Evolutionary conservation across 2,113 vertebrate genomes (phyloP), one percentile per base, ranked within the genome.

Genomic region (Poeciliopsis turrubarensis): DNA sequence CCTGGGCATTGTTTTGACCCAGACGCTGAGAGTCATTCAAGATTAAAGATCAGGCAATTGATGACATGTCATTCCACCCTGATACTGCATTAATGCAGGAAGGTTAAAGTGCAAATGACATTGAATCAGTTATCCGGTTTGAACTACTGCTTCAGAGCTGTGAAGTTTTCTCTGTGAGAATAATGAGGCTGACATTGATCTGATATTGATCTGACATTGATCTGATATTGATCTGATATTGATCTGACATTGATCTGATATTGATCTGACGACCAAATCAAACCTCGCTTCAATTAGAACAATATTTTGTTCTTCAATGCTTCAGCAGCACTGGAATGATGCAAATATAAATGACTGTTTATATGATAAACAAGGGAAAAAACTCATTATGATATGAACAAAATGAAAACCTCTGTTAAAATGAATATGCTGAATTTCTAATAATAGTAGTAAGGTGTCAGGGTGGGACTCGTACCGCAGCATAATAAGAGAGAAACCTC

Each of bases 401-500:
- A 75, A 80, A 77, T 66, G 4, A 30, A 60, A n/a, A 7, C 19
- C 31, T 66, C 14, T 27, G 29, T 62, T 71, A 7, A 26, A 75
- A 75, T 72, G 0, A 60, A 79, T 31, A 84, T 34, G 37, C 17
- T 62, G 65, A 82, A 75, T 72, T 62, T 25, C 67, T 8, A 63
- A 27, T 62, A 31, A 39, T 69, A 57, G 47, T 75, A 78, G 81
- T 81, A 72, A 79, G 77, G 83, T 80, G 62, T 81, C 65, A 78
- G 71, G 78, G 73, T 63, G 75, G 65, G 69, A 47, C 37, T 14
- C 7, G 26, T 41, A 60, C 7, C 73, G 64, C 47, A 11, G 39
- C 71, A 51, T 78, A 85, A 90, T 72, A 86, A 81, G 69, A 68
- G 67, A 68, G 68, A 84, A 86, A 77, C 63, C 69, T 75, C 62